Conservation (phyloP, 2,888 invertebrate species). For the Cryptus viduatorius region DNA sequence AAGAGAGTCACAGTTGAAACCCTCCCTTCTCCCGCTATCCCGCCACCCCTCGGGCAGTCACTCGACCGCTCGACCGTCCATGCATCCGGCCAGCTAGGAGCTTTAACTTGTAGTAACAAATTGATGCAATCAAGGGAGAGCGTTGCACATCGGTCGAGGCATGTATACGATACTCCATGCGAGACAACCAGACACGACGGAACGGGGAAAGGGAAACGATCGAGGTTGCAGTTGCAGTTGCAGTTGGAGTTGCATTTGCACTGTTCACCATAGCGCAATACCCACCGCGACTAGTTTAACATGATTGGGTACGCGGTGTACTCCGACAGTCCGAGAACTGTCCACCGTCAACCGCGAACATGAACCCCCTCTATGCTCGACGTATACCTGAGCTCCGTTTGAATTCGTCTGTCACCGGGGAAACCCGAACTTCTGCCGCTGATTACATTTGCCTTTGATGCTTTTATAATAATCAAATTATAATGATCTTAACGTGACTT, state of each 20-base stretch:
- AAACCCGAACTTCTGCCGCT: background rate
- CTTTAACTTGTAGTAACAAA: conserved; percentile 74
- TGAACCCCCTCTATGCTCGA: conserved; percentile 59
- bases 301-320: conserved; percentile 63
- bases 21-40: background rate
- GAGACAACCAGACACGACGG: conserved; percentile 47
- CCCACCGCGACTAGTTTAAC: conserved; percentile 62
- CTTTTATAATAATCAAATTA: background rate
- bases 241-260: conserved; percentile 55
- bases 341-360: conserved; percentile 67
- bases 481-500: too few relatives aligned
- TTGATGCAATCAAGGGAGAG: conserved; percentile 73
- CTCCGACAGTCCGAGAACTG: conserved; percentile 64
- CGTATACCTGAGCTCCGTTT: conserved; percentile 50
- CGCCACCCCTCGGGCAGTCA: conserved; percentile 38
- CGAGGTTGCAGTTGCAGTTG: conserved; percentile 59
- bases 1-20: conserved; percentile 49
- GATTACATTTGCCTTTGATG: background rate
- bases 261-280: conserved; percentile 41
- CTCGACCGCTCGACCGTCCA: conserved; percentile 51
- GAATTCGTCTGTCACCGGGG: background rate
- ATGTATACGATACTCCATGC: conserved; percentile 27
- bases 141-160: conserved; percentile 57
- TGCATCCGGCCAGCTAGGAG: conserved; percentile 62
- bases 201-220: conserved; percentile 45